phyloP scores from a whole-genome alignment of 2,888 invertebrate species.

The Cataglyphis rosenhaueri region DNA sequence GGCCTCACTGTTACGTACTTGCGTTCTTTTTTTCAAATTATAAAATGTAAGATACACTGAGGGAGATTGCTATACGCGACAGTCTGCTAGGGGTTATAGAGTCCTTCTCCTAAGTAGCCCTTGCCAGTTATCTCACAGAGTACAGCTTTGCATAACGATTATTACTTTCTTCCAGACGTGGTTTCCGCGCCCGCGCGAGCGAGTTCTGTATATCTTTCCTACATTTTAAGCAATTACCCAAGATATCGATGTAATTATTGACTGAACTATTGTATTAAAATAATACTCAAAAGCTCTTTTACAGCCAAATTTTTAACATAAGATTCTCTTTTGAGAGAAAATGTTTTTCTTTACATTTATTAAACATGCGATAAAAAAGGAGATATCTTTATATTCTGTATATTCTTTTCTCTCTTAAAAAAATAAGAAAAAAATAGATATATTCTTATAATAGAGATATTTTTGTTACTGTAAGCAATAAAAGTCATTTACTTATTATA shows the following conservation, averaged over 20 bases:
- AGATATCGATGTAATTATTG: conserved; percentile 61
- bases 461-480: not conserved
- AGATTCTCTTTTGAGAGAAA: not conserved
- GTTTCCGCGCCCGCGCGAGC: conserved; percentile 55
- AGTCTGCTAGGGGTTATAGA: conserved; percentile 56
- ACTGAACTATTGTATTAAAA: conserved; percentile 62
- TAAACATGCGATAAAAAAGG: not conserved
- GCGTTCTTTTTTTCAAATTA: conserved; percentile 61
- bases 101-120: conserved; percentile 68
- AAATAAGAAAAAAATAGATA: not conserved
- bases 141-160: conserved; percentile 81
- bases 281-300: conserved; percentile 52
- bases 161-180: conserved; percentile 75
- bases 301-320: not conserved
- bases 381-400: not conserved
- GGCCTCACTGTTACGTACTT: conserved; percentile 58
- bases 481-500: not conserved
- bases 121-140: conserved; percentile 74
- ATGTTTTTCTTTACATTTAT: not conserved
- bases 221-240: conserved; percentile 21
- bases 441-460: conserved; percentile 2
- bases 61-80: conserved; percentile 51
- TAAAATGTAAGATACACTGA: conserved; percentile 70
- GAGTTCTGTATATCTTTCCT: conserved; percentile 60
- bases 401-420: not conserved